A percentile compares a stretch with the other conserved stretches of the same genome.
These are phyloP conservation scores for Papilio xuthus DNA, from an alignment of 1,140 invertebrate species.

Conservation along the genomic window DNA sequence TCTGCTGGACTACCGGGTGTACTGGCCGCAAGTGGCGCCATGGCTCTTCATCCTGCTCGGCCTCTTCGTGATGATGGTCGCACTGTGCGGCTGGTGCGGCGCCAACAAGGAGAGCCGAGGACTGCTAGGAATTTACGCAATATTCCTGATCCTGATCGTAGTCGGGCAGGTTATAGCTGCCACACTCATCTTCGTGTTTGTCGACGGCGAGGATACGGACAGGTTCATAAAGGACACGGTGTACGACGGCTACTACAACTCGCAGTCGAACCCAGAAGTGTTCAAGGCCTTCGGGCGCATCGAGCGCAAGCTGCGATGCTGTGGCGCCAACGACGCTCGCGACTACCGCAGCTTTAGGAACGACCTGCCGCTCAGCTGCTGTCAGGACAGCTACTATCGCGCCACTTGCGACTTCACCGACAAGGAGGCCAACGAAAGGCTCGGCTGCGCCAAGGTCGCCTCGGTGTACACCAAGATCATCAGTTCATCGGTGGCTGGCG, in stretches of 20 bases:
- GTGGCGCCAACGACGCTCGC: slow-evolving; percentile 74
- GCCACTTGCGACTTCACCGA: slow-evolving; percentile 75
- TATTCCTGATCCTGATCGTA: slow-evolving; percentile 68
- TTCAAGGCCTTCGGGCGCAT: slow-evolving; percentile 71
- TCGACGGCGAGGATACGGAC: slow-evolving; percentile 74
- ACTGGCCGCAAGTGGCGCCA: slow-evolving; percentile 77
- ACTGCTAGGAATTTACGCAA: slow-evolving; percentile 66
- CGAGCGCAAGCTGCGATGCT: slow-evolving; percentile 72
- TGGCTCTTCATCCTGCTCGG: slow-evolving; percentile 76
- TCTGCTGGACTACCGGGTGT: slow-evolving; percentile 72
- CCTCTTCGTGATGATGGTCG: slow-evolving; percentile 69
- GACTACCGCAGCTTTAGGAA: slow-evolving; percentile 77
- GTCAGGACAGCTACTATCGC: slow-evolving; percentile 69
- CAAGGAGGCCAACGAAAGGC: slow-evolving; percentile 75
- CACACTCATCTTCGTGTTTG: slow-evolving; percentile 72
- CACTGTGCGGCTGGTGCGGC: slow-evolving; percentile 74
- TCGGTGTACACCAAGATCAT: slow-evolving; percentile 77
- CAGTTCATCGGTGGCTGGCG: slow-evolving; percentile 71
- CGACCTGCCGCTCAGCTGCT: slow-evolving; percentile 73
- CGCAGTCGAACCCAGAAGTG: slow-evolving; percentile 71
- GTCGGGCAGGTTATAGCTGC: slow-evolving; percentile 68
- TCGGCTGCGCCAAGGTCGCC: slow-evolving; percentile 76
- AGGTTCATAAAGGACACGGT: slow-evolving; percentile 75
- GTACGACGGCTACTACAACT: slow-evolving; percentile 77
- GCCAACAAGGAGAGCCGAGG: slow-evolving; percentile 70